Evolutionary conservation across 2,113 vertebrate species (phyloP).

Genomic region (rabbit (Oryctolagus cuniculus)): DNA sequence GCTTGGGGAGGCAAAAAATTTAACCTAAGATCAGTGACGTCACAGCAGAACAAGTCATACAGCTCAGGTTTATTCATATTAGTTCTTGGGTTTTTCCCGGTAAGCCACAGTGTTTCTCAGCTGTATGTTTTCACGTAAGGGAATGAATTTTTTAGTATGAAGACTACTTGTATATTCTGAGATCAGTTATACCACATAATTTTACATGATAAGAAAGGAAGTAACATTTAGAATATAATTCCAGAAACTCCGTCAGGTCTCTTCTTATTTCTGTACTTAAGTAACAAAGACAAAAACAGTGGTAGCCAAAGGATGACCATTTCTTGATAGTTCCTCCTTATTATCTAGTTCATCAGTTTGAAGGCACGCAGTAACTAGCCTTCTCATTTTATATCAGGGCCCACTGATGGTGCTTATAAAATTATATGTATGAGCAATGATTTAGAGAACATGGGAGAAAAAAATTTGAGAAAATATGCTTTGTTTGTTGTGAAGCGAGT

Average conservation of each 20-base stretch:
- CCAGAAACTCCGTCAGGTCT: conserved; percentile 31
- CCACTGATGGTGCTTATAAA: background rate
- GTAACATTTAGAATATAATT: background rate
- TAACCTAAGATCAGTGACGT: background rate
- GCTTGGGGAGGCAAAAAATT: background rate
- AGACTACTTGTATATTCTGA: background rate
- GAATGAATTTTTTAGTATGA: background rate
- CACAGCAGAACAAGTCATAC: background rate
- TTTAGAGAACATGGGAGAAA: background rate
- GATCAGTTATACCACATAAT: background rate
- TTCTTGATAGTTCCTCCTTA: background rate
- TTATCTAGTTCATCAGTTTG: background rate
- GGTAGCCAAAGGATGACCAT: background rate
- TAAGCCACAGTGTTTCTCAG: background rate
- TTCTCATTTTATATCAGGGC: background rate
- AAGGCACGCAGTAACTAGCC: background rate
- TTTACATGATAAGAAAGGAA: background rate
- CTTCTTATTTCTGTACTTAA: background rate
- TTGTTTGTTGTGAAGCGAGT: background rate
- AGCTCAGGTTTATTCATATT: background rate
- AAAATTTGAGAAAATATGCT: conserved; percentile 10
- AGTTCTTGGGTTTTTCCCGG: background rate
- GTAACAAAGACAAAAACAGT: background rate
- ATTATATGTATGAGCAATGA: background rate
- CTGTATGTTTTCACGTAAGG: background rate